Base-by-base conservation (phyloP, 2,888 invertebrate genomes). In the Apodemia duryi region DNA sequence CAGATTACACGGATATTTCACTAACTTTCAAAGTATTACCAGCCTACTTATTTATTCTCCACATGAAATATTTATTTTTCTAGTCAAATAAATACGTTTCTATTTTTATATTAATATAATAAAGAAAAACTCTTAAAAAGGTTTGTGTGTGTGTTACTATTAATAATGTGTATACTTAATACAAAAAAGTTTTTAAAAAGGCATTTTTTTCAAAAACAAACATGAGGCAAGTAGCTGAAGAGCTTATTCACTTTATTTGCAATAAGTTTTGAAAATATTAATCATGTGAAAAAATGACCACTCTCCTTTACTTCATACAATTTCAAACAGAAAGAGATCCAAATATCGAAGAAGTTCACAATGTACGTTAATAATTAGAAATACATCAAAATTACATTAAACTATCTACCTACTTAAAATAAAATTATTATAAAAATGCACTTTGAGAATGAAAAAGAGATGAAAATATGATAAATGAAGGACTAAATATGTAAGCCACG, bases 371-470 rank as follows among this genome's bases (percentile, higher is more conserved):
- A 73, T 77, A 79, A 76, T 78, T 74, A 72, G 70, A 73, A 72
- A 73, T 74, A 77, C 73, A 78, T 80, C 76, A 71, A 82, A 68
- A 82, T 83, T 79, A 81, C 75, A 80, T 80, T 64, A 81, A 71
- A 70, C 72, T 74, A 76, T 73, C 77, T 82, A 80, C 77, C 86
- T 85, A 87, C 86, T 88, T 86, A 86, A 71, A 81, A 81, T 77
- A 84, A 84, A 61, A 54, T 54, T 64, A 49, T 32, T 49, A 61
- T 81, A 84, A 85, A 85, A 87, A 87, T 86, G 86, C 84, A 75
- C 79, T 80, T 80, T 76, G 71, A 75, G 65, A 69, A 65, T 61
- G 66, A 67, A 57, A 73, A 73, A 74, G 72, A 73, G 74, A 73
- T 71, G 71, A 61, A 46, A 43, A 64, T 35, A 64, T 38, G n/a